A percentile compares a stretch with the other conserved stretches of the same genome.
Evolutionary conservation across 2,888 invertebrate genomes (phyloP).

Genomic region (Mantis religiosa): DNA sequence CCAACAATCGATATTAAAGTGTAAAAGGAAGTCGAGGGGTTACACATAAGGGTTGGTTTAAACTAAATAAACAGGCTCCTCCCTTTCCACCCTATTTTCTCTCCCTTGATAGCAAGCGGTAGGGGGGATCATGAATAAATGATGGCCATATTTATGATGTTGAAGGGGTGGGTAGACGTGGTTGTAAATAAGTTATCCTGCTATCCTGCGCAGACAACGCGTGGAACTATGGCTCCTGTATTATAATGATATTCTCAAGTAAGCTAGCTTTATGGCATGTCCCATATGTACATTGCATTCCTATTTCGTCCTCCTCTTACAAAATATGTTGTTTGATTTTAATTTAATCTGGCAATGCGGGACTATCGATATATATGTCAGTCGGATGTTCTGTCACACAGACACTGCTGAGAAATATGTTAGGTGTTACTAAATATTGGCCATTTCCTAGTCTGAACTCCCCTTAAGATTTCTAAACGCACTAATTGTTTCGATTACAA

Average conservation of each 20-base stretch:
- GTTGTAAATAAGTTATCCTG: conserved; percentile 19
- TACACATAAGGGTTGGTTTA: conserved; percentile 1
- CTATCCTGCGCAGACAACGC: background rate
- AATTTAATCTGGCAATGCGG: no score
- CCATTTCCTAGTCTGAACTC: no score
- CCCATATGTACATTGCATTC: background rate
- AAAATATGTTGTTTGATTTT: no score
- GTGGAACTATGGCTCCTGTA: background rate
- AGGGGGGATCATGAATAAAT: conserved; percentile 24
- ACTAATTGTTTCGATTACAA: no score
- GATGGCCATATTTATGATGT: conserved; percentile 24
- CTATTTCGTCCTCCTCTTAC: background rate
- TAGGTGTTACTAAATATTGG: no score
- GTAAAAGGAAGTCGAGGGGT: background rate
- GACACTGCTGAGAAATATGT: no score
- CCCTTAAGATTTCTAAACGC: no score
- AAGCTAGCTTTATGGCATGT: background rate
- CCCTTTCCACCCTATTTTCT: background rate
- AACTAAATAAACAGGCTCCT: conserved; percentile 17
- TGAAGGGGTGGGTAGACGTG: background rate
- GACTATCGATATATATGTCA: no score
- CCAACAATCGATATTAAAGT: conserved; percentile 12
- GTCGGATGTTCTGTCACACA: no score
- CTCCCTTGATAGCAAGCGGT: conserved; percentile 2
- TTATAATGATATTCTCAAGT: background rate